Conservation (phyloP, 2,888 invertebrate species). For the Colostygia pectinataria region DNA sequence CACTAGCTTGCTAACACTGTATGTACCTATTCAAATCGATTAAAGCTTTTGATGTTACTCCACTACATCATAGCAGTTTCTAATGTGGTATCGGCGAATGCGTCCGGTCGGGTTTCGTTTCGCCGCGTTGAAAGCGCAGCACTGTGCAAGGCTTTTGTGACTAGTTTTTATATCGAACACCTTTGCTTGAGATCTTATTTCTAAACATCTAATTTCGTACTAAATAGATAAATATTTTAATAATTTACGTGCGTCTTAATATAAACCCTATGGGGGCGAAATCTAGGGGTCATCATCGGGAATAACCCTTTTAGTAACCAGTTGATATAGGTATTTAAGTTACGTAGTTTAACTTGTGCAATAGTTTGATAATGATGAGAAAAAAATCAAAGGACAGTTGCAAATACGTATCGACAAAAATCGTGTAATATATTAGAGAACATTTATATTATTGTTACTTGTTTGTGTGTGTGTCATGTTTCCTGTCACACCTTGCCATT, state of each 20-base stretch:
- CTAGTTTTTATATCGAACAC: conserved; percentile 47
- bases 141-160: conserved; percentile 41
- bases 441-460: neutral
- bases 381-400: no score
- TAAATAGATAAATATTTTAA: no score
- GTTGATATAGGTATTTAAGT: no score
- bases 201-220: no score
- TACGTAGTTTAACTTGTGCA: no score
- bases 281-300: no score
- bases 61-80: conserved; percentile 53
- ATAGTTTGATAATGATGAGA: no score
- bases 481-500: conserved; percentile 11
- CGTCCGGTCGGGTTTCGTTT: conserved; percentile 60
- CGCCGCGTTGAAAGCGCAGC: conserved; percentile 38
- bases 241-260: no score
- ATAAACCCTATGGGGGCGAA: no score
- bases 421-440: no score
- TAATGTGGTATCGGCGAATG: conserved; percentile 60
- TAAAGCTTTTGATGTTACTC: conserved; percentile 21
- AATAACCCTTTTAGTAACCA: no score
- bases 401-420: neutral
- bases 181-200: conserved; percentile 17
- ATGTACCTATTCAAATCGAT: conserved; percentile 9
- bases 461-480: neutral
- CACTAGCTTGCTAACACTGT: neutral